Evolutionary conservation across 1,140 invertebrate species (phyloP).

Genomic region (Reticulitermes speratus): DNA sequence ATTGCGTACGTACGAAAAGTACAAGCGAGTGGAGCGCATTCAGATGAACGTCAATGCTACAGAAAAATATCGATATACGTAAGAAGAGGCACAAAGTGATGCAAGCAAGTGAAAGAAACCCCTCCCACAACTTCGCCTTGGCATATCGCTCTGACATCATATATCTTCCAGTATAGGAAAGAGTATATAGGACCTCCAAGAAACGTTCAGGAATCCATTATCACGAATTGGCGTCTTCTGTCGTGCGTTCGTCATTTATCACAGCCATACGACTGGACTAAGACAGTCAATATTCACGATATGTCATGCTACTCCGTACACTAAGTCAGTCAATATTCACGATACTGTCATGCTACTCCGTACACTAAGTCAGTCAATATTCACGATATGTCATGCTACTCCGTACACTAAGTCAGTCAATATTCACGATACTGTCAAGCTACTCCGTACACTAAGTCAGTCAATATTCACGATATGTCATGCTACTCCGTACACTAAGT

Average conservation of each 20-base stretch:
- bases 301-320: neutral
- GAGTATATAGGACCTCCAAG: neutral
- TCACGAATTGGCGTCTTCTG: neutral
- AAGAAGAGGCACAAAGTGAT: too few relatives aligned
- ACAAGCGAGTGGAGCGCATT: neutral
- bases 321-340: neutral
- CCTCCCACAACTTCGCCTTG: neutral
- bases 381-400: too few relatives aligned
- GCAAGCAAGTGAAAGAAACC: neutral
- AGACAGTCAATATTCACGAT: neutral
- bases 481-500: neutral
- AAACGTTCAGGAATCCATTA: constrained; percentile 18
- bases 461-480: too few relatives aligned
- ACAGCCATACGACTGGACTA: neutral
- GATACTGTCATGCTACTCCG: too few relatives aligned
- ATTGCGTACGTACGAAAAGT: neutral
- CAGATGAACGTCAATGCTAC: neutral
- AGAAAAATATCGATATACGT: neutral
- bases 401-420: neutral
- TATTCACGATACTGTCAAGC: too few relatives aligned
- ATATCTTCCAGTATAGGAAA: neutral
- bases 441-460: neutral
- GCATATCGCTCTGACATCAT: neutral
- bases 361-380: neutral
- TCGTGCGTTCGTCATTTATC: constrained; percentile 6